phyloP scores from a whole-genome alignment of 2,888 invertebrate genomes.

The Rhagonycha lutea region DNA sequence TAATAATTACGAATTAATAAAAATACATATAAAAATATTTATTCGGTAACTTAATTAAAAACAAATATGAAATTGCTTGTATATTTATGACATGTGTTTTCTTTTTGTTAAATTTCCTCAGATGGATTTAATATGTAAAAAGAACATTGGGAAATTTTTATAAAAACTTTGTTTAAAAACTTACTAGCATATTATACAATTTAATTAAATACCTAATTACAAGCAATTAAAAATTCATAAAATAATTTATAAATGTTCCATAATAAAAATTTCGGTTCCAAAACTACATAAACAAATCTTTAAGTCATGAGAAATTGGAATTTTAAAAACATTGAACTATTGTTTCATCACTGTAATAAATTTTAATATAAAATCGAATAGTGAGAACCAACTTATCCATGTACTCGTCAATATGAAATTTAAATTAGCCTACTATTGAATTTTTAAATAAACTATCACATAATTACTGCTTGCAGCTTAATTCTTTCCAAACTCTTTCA shows the following conservation, averaged over 20 bases:
- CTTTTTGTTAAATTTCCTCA: no score
- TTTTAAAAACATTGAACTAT: neutral
- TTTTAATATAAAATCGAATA: neutral
- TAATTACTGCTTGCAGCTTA: conserved; percentile 10
- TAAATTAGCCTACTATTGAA: neutral
- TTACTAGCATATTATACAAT: no score
- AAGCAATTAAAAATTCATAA: no score
- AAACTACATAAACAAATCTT: neutral
- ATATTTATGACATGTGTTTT: no score
- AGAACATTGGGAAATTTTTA: no score
- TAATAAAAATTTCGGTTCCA: neutral
- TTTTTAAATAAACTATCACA: neutral
- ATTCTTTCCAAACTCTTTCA: conserved; percentile 12
- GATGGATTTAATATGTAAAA: no score
- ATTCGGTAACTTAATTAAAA: no score
- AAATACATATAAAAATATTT: neutral
- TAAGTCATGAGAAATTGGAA: neutral
- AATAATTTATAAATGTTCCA: no score
- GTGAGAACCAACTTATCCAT: neutral
- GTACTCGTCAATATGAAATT: neutral
- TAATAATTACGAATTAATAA: neutral
- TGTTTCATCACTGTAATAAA: neutral
- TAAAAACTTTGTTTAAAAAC: no score
- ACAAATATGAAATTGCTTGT: no score
- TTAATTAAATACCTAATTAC: no score